A percentile compares a stretch with the other conserved stretches of the same genome.
Conservation (phyloP, 2,113 vertebrate species). For the Regulus satrapa region DNA sequence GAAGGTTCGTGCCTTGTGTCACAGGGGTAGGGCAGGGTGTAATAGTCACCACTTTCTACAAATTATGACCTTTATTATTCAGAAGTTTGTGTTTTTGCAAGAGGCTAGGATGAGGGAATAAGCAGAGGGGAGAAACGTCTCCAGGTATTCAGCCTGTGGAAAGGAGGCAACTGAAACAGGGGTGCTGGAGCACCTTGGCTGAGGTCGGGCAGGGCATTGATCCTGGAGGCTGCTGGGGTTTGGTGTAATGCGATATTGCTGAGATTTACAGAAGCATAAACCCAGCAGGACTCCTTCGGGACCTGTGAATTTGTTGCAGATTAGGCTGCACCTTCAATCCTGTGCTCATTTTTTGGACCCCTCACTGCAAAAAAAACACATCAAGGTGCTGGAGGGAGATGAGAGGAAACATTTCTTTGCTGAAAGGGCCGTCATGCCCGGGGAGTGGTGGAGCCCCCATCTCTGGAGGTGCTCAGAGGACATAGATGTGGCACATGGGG, state of each 20-base stretch:
- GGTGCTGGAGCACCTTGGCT: rapidly evolving
- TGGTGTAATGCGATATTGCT: not conserved
- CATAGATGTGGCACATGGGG: rapidly evolving
- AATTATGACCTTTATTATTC: rapidly evolving
- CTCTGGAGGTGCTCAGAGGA: not conserved
- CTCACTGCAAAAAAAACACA: not conserved
- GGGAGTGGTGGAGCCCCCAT: not conserved
- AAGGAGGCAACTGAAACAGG: rapidly evolving
- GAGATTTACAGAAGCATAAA: not conserved
- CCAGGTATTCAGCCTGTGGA: not conserved
- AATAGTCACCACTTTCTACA: not conserved
- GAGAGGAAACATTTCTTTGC: not conserved
- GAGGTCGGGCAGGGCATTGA: not conserved
- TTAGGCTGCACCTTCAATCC: not conserved
- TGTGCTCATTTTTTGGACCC: not conserved
- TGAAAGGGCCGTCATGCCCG: no score
- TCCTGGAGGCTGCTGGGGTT: not conserved
- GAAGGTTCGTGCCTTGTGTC: rapidly evolving
- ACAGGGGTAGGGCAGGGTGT: not conserved
- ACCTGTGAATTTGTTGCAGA: not conserved
- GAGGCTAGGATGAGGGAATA: not conserved
- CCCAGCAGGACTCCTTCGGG: rapidly evolving
- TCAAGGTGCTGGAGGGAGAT: rapidly evolving
- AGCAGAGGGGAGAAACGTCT: not conserved
- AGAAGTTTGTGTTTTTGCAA: rapidly evolving